phyloP scores from a whole-genome alignment of 2,797 vertebrate species.

The Chelon labrosus region DNA sequence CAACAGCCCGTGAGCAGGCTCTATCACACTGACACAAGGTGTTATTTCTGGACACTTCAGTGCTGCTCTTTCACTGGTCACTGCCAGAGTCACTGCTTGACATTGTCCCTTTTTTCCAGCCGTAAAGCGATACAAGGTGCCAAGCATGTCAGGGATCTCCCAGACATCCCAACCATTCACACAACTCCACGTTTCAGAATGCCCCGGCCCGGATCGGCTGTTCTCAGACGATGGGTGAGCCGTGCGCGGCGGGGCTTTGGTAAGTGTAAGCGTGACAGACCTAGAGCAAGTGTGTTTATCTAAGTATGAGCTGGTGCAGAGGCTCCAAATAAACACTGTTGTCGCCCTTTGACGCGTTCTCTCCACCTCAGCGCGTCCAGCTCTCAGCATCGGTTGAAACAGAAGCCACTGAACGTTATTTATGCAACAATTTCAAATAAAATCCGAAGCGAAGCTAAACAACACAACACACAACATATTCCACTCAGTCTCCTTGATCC shows the following conservation, averaged over 20 bases:
- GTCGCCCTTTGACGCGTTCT: conserved; percentile 32
- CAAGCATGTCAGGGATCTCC: conserved; percentile 68
- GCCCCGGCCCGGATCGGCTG: conserved; percentile 53
- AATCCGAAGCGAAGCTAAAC: conserved; percentile 5
- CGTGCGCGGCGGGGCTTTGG: not conserved
- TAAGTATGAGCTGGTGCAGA: conserved; percentile 32
- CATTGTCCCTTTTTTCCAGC: conserved; percentile 63
- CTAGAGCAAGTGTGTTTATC: conserved; percentile 37
- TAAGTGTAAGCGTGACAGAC: conserved; percentile 5
- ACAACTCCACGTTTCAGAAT: conserved; percentile 55
- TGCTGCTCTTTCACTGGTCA: conserved; percentile 14
- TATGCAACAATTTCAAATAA: conserved; percentile 18
- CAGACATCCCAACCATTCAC: conserved; percentile 67
- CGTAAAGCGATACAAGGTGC: conserved; percentile 76
- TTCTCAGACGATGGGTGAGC: conserved; percentile 38
- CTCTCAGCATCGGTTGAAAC: conserved; percentile 56
- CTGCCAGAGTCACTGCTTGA: conserved; percentile 68
- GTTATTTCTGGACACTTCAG: not conserved
- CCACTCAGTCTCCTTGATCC: conserved; percentile 15
- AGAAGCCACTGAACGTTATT: conserved; percentile 33
- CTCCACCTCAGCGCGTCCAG: conserved; percentile 36
- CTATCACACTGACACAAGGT: not conserved
- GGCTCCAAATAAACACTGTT: conserved; percentile 55
- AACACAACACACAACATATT: conserved; percentile 19
- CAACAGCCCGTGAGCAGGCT: not conserved